Conservation (phyloP, 2,888 invertebrate species). For the Himalopsyche anomala region DNA sequence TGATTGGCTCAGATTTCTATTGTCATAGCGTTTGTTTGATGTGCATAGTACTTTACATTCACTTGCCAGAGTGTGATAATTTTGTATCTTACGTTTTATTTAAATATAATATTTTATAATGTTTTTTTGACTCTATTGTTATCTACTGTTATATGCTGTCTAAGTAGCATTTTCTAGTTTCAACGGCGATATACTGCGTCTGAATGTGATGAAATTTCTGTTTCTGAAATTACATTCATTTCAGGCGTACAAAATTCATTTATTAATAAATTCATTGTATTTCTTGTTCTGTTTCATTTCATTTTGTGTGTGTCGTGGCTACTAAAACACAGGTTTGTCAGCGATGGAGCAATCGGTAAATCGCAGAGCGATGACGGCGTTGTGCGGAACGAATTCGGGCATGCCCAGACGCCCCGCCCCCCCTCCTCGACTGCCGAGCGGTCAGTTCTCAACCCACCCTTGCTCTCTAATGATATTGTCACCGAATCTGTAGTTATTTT, state of each 20-base stretch:
- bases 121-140: no score
- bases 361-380: constrained; percentile 64
- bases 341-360: constrained; percentile 29
- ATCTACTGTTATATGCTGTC: no score
- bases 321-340: constrained; percentile 29
- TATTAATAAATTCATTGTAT: constrained; percentile 38
- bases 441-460: constrained; percentile 44
- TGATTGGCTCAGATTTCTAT: no score
- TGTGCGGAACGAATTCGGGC: constrained; percentile 71
- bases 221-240: no score
- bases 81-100: no score
- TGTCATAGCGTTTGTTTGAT: no score
- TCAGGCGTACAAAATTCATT: background rate
- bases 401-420: constrained; percentile 72
- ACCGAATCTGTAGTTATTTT: constrained; percentile 29
- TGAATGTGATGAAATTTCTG: no score
- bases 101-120: no score
- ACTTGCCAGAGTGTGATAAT: no score
- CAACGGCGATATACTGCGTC: no score
- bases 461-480: background rate
- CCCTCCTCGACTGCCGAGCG: constrained; percentile 70
- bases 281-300: constrained; percentile 1
- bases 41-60: no score
- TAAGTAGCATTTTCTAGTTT: no score
- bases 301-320: constrained; percentile 25